phyloP scores from a whole-genome alignment of 2,797 vertebrate genomes.

The Enteromius viviparus region DNA sequence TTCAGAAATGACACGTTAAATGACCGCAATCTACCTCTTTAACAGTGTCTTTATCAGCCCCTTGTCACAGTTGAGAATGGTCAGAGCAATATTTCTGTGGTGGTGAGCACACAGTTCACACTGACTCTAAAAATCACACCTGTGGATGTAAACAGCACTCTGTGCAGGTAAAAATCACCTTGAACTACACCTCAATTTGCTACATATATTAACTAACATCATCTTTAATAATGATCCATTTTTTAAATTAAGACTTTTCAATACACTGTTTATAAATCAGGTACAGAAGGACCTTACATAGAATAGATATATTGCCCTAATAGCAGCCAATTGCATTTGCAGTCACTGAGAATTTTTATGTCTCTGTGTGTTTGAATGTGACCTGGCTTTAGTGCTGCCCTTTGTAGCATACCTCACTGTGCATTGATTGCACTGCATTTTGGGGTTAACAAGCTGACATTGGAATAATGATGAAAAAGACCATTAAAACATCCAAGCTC shows the following conservation, averaged over 20 bases:
- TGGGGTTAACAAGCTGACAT: slow-evolving; percentile 82
- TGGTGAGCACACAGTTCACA: slow-evolving; percentile 71
- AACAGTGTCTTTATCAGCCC: slow-evolving; percentile 73
- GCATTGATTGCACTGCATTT: slow-evolving; percentile 77
- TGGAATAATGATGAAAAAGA: slow-evolving; percentile 75
- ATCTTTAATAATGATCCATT: neutral
- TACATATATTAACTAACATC: neutral
- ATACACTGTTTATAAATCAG: neutral
- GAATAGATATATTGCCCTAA: slow-evolving; percentile 65
- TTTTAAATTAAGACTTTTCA: neutral
- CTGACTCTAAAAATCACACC: slow-evolving; percentile 67
- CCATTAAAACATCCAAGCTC: slow-evolving; percentile 72
- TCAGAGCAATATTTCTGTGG: slow-evolving; percentile 70
- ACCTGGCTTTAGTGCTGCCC: slow-evolving; percentile 75
- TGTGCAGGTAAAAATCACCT: slow-evolving; percentile 75
- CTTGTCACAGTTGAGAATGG: slow-evolving; percentile 63
- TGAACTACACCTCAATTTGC: neutral
- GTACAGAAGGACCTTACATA: slow-evolving; percentile 46
- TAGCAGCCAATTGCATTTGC: slow-evolving; percentile 68
- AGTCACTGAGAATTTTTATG: slow-evolving; percentile 73
- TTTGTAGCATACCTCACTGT: slow-evolving; percentile 67
- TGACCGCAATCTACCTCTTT: slow-evolving; percentile 26
- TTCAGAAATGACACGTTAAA: neutral
- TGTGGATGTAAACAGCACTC: slow-evolving; percentile 55
- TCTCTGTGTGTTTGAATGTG: slow-evolving; percentile 66